Conservation (phyloP, 2,113 vertebrate species). For the Pampusana beccarii region DNA sequence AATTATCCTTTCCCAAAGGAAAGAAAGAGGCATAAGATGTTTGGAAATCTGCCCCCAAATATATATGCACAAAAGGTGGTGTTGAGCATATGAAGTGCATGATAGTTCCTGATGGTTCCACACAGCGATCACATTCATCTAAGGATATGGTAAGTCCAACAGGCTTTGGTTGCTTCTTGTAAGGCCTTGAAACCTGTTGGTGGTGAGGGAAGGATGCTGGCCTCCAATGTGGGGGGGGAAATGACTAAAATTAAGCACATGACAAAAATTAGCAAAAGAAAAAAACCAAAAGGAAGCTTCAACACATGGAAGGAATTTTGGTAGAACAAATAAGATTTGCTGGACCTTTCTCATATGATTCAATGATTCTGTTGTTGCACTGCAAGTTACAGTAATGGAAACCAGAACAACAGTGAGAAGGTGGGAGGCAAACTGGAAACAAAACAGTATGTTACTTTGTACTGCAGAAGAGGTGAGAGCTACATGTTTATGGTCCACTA, state of each 20-base stretch:
- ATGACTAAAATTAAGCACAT: slow-evolving; percentile 77
- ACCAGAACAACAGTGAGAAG: slow-evolving; percentile 60
- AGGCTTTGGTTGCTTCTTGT: slow-evolving; percentile 66
- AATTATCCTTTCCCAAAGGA: slow-evolving; percentile 42
- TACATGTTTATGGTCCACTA: slow-evolving; percentile 43
- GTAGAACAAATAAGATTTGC: slow-evolving; percentile 77
- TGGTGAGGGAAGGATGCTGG: slow-evolving; percentile 57
- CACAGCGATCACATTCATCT: slow-evolving; percentile 50
- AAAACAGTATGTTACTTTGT: slow-evolving; percentile 52
- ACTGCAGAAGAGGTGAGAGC: slow-evolving; percentile 37
- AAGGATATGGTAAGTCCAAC: slow-evolving; percentile 69
- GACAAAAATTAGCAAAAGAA: slow-evolving; percentile 76
- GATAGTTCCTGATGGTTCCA: slow-evolving; percentile 4
- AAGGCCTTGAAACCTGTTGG: slow-evolving; percentile 69
- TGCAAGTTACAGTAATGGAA: slow-evolving; percentile 73
- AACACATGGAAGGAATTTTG: slow-evolving; percentile 80
- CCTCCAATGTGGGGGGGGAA: slow-evolving; percentile 66
- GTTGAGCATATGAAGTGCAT: neutral
- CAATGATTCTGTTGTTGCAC: slow-evolving; percentile 72
- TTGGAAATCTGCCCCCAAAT: neutral
- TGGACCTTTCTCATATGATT: slow-evolving; percentile 77
- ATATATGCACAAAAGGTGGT: neutral
- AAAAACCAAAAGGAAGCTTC: slow-evolving; percentile 54
- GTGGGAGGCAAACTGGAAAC: slow-evolving; percentile 50
- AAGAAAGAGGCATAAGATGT: slow-evolving; percentile 11